phyloP scores from a whole-genome alignment of 1,140 invertebrate species.

The Neodiprion pinetum region DNA sequence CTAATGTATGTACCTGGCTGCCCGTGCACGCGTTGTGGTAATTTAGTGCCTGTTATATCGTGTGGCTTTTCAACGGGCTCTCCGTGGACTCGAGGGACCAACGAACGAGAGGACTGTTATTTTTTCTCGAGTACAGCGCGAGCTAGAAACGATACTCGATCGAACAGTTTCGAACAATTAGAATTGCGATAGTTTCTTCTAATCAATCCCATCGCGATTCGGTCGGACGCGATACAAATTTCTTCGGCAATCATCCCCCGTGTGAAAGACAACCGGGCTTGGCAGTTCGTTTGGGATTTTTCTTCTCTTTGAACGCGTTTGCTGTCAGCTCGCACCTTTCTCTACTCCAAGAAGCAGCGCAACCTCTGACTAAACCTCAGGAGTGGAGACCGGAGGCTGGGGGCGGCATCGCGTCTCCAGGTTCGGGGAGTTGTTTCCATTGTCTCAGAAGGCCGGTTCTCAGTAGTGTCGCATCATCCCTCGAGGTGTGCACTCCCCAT shows the following conservation, averaged over 20 bases:
- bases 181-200: too few species aligned
- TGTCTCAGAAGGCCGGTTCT: conserved; percentile 15
- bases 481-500: conserved; percentile 19
- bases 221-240: too few species aligned
- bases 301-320: background rate
- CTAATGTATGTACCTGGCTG: conserved; percentile 10
- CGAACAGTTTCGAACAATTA: background rate
- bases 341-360: background rate
- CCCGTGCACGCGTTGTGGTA: conserved; percentile 9
- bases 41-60: background rate
- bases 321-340: background rate
- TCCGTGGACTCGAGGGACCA: background rate
- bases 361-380: conserved; percentile 9
- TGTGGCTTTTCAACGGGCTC: background rate
- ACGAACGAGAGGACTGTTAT: conserved; percentile 2
- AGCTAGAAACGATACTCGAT: background rate
- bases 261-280: background rate
- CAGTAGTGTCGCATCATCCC: conserved; percentile 32
- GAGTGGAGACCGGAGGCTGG: conserved; percentile 4
- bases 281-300: background rate
- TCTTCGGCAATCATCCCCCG: background rate
- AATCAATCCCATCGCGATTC: too few species aligned
- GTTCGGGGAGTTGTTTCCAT: conserved; percentile 6
- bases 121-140: conserved; percentile 6
- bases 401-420: conserved; percentile 5